Conservation (phyloP, 2,888 invertebrate species). For the Parasteatoda lunata region DNA sequence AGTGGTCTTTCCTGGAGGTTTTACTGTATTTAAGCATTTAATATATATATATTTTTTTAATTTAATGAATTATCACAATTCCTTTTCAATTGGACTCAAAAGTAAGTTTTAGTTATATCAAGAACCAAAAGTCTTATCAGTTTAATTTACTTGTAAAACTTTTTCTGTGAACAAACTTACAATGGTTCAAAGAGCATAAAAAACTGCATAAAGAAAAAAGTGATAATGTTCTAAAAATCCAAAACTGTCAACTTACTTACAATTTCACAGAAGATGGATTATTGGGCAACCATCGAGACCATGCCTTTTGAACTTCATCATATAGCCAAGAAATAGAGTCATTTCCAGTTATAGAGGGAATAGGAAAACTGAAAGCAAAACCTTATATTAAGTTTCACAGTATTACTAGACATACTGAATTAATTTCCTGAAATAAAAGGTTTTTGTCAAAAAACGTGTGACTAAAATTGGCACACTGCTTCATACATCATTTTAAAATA, state of each 20-base stretch:
- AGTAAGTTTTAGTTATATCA: background rate
- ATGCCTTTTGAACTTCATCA: slow-evolving; percentile 88
- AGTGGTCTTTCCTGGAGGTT: no score
- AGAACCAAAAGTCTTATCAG: background rate
- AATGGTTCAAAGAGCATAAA: background rate
- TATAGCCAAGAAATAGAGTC: slow-evolving; percentile 84
- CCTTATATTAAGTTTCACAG: no score
- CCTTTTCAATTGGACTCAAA: background rate
- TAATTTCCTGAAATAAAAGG: no score
- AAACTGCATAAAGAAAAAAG: background rate
- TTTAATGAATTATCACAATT: no score
- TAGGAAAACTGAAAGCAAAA: slow-evolving; percentile 75
- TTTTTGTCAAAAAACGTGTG: no score
- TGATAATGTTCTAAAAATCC: background rate
- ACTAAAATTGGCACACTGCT: no score
- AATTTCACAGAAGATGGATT: slow-evolving; percentile 78
- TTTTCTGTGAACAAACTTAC: background rate
- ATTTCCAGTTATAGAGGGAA: slow-evolving; percentile 76
- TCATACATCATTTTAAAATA: background rate
- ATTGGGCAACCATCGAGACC: slow-evolving; percentile 92
- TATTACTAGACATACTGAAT: no score
- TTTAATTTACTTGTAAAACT: background rate
- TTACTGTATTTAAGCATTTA: background rate
- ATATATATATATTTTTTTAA: no score
- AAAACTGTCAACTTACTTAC: slow-evolving; percentile 29